Base-by-base conservation (phyloP, 2,888 invertebrate genomes). In the Acanthosoma haemorrhoidale region DNA sequence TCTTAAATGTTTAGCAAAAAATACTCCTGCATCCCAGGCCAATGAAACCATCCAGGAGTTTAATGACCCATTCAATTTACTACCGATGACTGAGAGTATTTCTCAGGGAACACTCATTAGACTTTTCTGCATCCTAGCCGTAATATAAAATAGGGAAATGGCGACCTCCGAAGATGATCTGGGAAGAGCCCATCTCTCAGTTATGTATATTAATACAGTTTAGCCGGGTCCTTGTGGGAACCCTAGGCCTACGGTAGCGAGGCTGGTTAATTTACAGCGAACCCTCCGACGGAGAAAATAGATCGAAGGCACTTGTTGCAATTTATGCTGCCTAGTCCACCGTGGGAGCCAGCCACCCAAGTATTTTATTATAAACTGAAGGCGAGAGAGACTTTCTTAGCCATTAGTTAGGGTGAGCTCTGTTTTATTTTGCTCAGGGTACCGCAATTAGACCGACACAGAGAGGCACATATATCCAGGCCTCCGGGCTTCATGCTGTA, bases 281-380 rank as follows among this genome's bases (percentile, higher is more conserved):
- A 34, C 15, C 36, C 61, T 16, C 32, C 18, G 36, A 34, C 61
- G 15, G 61, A 13, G 61, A 21, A 61, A 61, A 61, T 61, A 15
- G 61, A 61, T 61, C 61, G 61, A 61, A 61, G 36, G 36, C 6
- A 38, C 18, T 5, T 21, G 61, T 18, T 36, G 21, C 34, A 61
- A 61, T 61, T 61, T 61, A 61, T 61, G 36, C 36, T 36, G 21
- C 4, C 38, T 16, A 11, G 11, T 4, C 3, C 29, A 34, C 32
- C 61, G 61, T 61, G 61, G 61, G 61, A 61, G 18, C 32, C 59
- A 15, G n/a, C 9, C 3, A 6, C 38, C 21, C 18, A 8, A 38
- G 38, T 21, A 61, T 61, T 61, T 61, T 61, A 61, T 61, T 36
- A 61, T 61, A 61, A 61, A 38, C 59, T 51, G 25, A 25, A n/a